Conservation (phyloP, 1,140 invertebrate genomes). For the Rhopalosiphum padi region DNA sequence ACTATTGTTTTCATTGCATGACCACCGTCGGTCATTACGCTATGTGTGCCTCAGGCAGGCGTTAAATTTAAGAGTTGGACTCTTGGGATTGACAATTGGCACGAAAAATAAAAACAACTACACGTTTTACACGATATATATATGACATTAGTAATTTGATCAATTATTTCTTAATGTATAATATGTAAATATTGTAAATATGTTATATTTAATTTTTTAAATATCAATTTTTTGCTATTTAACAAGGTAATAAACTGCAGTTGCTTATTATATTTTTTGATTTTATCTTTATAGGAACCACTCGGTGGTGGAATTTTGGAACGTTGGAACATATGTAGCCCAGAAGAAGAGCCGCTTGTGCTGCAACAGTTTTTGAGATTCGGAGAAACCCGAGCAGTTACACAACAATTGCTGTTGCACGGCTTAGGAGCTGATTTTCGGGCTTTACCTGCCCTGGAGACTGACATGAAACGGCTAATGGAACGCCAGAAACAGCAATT, state of each 20-base stretch:
- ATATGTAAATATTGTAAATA: not conserved
- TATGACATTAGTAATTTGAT: not conserved
- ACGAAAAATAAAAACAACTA: conserved; percentile 1
- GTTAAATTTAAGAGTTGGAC: not conserved
- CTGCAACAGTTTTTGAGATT: conserved; percentile 87
- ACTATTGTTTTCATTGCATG: not conserved
- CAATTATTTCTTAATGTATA: not conserved
- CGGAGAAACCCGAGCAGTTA: conserved; percentile 81
- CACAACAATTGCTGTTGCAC: conserved; percentile 76
- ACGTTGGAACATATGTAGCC: conserved; percentile 81
- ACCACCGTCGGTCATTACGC: not conserved
- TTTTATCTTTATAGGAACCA: conserved; percentile 68
- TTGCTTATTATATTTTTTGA: not conserved
- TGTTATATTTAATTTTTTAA: not conserved
- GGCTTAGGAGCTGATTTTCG: conserved; percentile 59
- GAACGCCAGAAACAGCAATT: conserved; percentile 49
- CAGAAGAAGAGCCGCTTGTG: conserved; percentile 85
- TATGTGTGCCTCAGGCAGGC: not conserved
- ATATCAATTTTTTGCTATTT: not conserved
- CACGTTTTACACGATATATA: not conserved
- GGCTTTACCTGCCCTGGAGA: conserved; percentile 64
- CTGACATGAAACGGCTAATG: conserved; percentile 66
- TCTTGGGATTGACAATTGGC: conserved; percentile 44
- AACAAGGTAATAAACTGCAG: not conserved
- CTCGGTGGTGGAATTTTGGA: conserved; percentile 77